Percentiles rank a stretch among this genome's conserved stretches.
phyloP scores from a whole-genome alignment of 2,113 vertebrate species.

The Apteryx owenii region DNA sequence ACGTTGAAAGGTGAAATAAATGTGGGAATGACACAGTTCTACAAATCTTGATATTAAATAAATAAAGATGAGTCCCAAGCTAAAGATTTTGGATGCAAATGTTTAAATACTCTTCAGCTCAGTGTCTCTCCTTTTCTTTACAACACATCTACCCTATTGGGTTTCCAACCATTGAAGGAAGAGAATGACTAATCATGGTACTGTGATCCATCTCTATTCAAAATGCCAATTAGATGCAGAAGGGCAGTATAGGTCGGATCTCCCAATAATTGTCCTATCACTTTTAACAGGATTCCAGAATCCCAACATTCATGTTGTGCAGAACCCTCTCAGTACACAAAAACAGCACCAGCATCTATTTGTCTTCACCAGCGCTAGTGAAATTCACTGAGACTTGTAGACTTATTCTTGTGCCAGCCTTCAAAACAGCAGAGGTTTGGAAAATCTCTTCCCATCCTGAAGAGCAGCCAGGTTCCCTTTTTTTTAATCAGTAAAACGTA shows the following conservation, averaged over 20 bases:
- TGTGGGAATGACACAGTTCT: neutral
- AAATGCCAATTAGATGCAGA: neutral
- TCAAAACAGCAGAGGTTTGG: constrained; percentile 3
- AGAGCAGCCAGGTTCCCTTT: neutral
- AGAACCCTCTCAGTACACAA: neutral
- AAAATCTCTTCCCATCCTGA: constrained; percentile 22
- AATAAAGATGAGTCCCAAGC: neutral
- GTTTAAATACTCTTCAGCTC: neutral
- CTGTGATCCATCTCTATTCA: neutral
- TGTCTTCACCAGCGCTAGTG: constrained; percentile 3
- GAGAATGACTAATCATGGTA: neutral
- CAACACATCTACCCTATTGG: neutral
- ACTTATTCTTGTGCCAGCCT: neutral
- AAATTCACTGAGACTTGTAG: neutral
- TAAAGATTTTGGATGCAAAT: neutral
- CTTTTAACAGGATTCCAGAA: neutral
- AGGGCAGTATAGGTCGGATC: neutral
- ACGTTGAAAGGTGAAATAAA: neutral
- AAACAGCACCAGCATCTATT: neutral
- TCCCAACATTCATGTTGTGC: neutral
- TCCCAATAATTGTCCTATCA: neutral
- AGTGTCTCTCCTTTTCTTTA: neutral
- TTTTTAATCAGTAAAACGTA: neutral
- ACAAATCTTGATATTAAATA: neutral
- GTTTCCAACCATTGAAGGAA: neutral